phyloP scores from a whole-genome alignment of 2,113 vertebrate genomes.

The Elephantulus edwardii region DNA sequence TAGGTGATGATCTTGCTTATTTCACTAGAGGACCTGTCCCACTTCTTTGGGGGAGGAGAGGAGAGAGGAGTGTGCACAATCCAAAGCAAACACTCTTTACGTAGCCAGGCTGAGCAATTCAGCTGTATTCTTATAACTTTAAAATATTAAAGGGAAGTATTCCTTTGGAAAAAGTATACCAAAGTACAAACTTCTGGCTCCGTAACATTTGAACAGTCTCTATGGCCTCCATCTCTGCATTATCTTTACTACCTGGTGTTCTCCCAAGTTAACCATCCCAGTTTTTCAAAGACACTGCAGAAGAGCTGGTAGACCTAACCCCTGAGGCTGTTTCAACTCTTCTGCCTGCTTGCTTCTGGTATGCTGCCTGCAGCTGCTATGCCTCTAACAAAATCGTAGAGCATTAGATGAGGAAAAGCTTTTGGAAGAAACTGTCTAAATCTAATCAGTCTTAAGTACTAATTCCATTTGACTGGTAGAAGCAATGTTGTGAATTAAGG shows the following conservation, averaged over 20 bases:
- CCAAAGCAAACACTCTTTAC: background rate
- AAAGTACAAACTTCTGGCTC: background rate
- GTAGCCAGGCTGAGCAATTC: background rate
- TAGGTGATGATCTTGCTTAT: constrained; percentile 53
- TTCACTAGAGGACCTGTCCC: background rate
- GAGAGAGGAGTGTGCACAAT: background rate
- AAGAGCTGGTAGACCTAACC: background rate
- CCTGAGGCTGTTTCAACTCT: background rate
- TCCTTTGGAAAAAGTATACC: background rate
- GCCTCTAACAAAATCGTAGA: background rate
- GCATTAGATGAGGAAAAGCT: background rate
- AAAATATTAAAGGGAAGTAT: constrained; percentile 30
- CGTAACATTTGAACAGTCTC: background rate
- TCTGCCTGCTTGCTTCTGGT: background rate
- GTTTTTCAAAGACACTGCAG: background rate
- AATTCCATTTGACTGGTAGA: background rate
- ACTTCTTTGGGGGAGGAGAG: background rate
- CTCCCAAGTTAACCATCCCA: background rate
- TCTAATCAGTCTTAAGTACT: background rate
- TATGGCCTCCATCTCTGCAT: background rate
- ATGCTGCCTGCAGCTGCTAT: background rate
- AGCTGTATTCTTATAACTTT: background rate
- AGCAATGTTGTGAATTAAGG: background rate
- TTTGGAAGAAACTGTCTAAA: background rate
- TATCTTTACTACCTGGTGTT: background rate